Evolutionary conservation across 2,797 vertebrate species (phyloP).

Genomic region (Taenioides sp.): DNA sequence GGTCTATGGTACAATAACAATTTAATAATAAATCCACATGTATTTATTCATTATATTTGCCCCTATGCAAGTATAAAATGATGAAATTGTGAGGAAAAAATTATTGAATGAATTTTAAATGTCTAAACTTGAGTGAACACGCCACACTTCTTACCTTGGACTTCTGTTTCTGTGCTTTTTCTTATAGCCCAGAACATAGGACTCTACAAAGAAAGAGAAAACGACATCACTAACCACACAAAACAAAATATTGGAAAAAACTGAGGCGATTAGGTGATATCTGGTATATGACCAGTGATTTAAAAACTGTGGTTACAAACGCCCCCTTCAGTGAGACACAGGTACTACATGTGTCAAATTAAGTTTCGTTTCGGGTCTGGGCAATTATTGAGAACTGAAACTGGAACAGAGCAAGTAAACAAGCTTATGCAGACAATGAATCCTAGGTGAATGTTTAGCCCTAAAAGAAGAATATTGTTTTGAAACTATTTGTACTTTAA

Average conservation of each 20-base stretch:
- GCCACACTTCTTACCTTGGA: conserved; percentile 58
- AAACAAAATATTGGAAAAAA: background rate
- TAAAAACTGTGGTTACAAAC: background rate
- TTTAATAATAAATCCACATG: background rate
- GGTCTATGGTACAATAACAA: background rate
- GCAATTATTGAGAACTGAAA: background rate
- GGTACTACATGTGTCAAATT: background rate
- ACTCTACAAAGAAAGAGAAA: conserved; percentile 50
- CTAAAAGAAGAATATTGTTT: background rate
- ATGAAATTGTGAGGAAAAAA: background rate
- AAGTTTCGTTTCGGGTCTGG: background rate
- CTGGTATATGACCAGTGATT: background rate
- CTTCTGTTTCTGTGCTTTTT: conserved; percentile 73
- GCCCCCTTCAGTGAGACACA: conserved; percentile 1
- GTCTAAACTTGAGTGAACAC: background rate
- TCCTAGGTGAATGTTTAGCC: background rate
- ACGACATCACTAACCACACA: background rate
- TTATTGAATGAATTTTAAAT: background rate
- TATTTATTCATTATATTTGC: background rate
- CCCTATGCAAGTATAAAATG: background rate
- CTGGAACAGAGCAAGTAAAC: background rate
- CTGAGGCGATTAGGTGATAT: background rate
- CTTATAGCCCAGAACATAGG: conserved; percentile 68
- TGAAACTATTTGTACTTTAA: background rate
- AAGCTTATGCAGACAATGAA: background rate